Base-by-base conservation (phyloP, 2,797 vertebrate species). In the Cynodonichthys magdalenae region DNA sequence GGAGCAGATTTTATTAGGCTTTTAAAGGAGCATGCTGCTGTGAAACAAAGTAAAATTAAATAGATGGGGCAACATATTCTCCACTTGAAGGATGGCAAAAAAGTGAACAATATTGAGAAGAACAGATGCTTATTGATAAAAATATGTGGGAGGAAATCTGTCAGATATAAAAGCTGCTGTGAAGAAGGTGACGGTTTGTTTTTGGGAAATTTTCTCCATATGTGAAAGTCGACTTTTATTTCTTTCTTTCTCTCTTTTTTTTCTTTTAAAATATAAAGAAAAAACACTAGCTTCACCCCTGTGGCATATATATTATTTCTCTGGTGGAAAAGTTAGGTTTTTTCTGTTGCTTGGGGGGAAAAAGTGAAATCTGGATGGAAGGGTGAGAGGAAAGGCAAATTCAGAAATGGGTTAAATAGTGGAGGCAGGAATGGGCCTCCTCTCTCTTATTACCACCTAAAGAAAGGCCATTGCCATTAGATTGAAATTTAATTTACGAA, bases 401-500 rank as follows among this genome's bases (percentile, higher is more conserved):
- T 71, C 28, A 47, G 68, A 80, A 82, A 84, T 71, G 66, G 68
- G 76, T 81, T 86, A 81, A 85, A 80, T 57, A 67, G 79, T 54
- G 44, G 18, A 68, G 81, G 72, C 71, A 84, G 73, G 77, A 74
- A 66, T 55, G 77, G 61, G 68, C 69, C 66, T 63, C 49, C 72
- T 66, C 60, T 71, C 76, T 79, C 68, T 84, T 82, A 87, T 86
- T 88, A 87, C 78, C 86, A 91, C 90, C 89, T 89, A 85, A 89
- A 92, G 88, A 93, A 91, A 92, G 88, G 88, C 89, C 81, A 83
- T 87, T 50, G 79, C 84, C 91, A 90, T 92, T 92, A 92, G 82
- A 92, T 91, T 89, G 80, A 90, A 93, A 93, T 92, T 89, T 89
- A 93, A 94, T 93, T 93, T 87, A 81, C 71, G 71, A 87, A 92